Percentiles rank a stretch among this genome's conserved stretches.
Conservation (phyloP, 2,888 invertebrate genomes). For the Aphidoletes aphidimyza region DNA sequence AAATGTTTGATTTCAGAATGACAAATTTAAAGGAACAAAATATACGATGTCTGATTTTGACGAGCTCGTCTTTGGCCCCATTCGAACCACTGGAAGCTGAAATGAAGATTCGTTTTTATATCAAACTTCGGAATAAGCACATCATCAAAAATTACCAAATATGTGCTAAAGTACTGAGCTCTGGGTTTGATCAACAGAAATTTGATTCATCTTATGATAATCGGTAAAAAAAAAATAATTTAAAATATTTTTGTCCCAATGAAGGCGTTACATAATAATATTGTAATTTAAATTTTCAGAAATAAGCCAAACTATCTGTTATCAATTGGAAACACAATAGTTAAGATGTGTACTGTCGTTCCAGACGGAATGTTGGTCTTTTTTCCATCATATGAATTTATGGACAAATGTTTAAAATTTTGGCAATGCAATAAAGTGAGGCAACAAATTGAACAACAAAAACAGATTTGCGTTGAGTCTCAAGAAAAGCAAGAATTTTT, state of each 20-base stretch:
- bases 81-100: conserved; percentile 88
- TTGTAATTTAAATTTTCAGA: conserved; percentile 64
- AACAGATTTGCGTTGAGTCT: conserved; percentile 89
- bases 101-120: conserved; percentile 75
- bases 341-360: conserved; percentile 83
- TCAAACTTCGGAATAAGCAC: background rate
- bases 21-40: conserved; percentile 82
- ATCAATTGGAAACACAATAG: conserved; percentile 84
- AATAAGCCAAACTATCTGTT: conserved; percentile 83
- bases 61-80: conserved; percentile 97
- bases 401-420: conserved; percentile 82
- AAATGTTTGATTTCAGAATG: too few relatives aligned
- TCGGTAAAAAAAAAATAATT: conserved; percentile 60
- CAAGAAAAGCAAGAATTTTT: conserved; percentile 84
- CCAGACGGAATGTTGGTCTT: conserved; percentile 96
- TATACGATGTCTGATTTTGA: conserved; percentile 88
- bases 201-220: conserved; percentile 81
- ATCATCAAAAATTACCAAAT: background rate
- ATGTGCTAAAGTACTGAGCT: background rate
- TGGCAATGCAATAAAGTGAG: conserved; percentile 83
- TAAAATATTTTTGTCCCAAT: background rate
- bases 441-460: conserved; percentile 70
- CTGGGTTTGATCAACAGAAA: conserved; percentile 58
- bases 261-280: background rate
- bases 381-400: conserved; percentile 95